These are phyloP conservation scores for Heliothis peltigera DNA, from an alignment of 2,888 invertebrate species.

Conservation along the genomic window DNA sequence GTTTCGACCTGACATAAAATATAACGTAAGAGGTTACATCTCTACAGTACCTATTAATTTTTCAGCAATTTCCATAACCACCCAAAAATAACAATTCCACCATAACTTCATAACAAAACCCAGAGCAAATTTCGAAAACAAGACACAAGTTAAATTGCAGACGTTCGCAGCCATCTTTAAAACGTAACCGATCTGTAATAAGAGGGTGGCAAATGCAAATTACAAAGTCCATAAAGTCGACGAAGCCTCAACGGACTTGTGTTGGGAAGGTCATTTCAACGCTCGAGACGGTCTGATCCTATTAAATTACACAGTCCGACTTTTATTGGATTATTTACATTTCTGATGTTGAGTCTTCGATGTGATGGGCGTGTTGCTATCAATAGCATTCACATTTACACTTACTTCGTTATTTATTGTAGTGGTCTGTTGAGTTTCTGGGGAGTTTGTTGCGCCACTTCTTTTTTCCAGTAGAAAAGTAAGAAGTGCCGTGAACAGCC, in stretches of 20 bases:
- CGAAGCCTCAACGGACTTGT: constrained; percentile 40
- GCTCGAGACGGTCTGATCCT: constrained; percentile 47
- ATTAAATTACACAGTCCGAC: constrained; percentile 56
- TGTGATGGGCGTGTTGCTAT: constrained; percentile 46
- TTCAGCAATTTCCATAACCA: no score
- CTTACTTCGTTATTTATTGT: constrained; percentile 26
- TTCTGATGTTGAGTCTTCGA: constrained; percentile 52
- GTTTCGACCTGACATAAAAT: no score
- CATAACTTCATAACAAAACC: not conserved
- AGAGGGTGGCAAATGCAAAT: constrained; percentile 56
- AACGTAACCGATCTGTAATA: constrained; percentile 48
- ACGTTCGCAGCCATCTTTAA: constrained; percentile 23
- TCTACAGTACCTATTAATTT: no score
- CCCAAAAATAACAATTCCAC: not conserved
- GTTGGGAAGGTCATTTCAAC: constrained; percentile 42
- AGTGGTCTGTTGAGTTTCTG: constrained; percentile 14
- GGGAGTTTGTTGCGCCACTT: no score
- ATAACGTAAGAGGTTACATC: no score
- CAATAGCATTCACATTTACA: constrained; percentile 34
- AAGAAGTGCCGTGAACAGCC: no score
- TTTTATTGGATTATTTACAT: constrained; percentile 54
- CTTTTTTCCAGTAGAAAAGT: no score
- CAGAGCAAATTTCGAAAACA: no score
- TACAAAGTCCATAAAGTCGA: constrained; percentile 48
- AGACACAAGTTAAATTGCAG: constrained; percentile 16